These are phyloP conservation scores for Pangasius mekongensis DNA, from an alignment of 2,797 vertebrate species.

Conservation along the genomic window DNA sequence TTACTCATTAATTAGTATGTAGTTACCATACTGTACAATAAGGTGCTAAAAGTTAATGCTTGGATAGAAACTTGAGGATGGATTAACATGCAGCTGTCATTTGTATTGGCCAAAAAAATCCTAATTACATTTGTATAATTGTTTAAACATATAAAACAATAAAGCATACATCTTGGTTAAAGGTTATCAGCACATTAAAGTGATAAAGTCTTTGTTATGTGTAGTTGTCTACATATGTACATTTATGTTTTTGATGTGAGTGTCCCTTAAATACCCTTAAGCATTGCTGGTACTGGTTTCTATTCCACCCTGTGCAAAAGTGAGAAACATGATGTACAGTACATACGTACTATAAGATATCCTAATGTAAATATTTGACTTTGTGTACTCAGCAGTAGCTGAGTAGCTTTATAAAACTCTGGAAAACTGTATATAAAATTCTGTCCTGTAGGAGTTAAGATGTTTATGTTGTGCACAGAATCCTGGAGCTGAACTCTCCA, in stretches of 20 bases:
- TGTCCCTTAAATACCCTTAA: not conserved
- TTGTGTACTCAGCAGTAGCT: not conserved
- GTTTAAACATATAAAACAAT: not conserved
- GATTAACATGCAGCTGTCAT: not conserved
- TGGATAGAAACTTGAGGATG: not conserved
- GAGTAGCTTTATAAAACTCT: not conserved
- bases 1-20: not conserved
- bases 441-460: not conserved
- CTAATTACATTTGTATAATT: not conserved
- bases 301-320: not conserved
- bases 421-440: not conserved
- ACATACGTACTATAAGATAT: not conserved
- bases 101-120: not conserved
- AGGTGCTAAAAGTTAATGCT: not conserved
- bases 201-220: not conserved
- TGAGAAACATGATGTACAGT: not conserved
- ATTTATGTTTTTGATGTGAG: not conserved
- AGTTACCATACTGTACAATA: not conserved
- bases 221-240: not conserved
- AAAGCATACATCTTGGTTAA: not conserved
- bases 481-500: not conserved
- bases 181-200: not conserved
- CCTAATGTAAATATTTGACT: slow-evolving; percentile 1
- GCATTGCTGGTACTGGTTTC: not conserved
- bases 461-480: not conserved